phyloP scores from a whole-genome alignment of 2,113 vertebrate genomes.

The Mustelus asterias region DNA sequence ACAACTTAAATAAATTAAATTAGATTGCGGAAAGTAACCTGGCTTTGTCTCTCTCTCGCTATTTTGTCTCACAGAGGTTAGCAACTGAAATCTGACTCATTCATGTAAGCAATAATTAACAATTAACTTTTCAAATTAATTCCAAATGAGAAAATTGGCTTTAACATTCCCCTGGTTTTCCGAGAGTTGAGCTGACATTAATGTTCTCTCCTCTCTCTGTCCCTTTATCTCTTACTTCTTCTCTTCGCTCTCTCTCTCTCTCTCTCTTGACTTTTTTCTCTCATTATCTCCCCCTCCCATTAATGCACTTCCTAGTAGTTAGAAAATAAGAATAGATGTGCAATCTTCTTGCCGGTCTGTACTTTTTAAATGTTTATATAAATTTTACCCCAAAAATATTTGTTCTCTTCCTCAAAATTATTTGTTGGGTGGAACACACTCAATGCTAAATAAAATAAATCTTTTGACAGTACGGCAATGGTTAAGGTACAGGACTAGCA shows the following conservation, averaged over 20 bases:
- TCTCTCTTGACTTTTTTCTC: background rate
- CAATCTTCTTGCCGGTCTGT: background rate
- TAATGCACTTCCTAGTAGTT: background rate
- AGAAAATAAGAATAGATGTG: background rate
- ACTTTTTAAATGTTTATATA: background rate
- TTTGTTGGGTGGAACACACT: background rate
- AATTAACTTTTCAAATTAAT: constrained; percentile 21
- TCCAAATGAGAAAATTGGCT: background rate
- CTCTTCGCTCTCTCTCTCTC: no score
- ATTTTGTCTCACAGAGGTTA: background rate
- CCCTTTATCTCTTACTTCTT: background rate
- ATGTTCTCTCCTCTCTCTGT: background rate
- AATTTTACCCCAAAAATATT: background rate
- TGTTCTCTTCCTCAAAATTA: background rate
- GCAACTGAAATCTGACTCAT: background rate
- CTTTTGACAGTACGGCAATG: background rate
- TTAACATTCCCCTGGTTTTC: background rate
- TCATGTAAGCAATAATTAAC: constrained; percentile 20
- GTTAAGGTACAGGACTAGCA: background rate
- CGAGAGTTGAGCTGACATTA: background rate
- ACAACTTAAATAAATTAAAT: background rate
- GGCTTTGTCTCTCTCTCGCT: background rate
- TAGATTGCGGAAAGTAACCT: background rate
- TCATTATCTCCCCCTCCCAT: background rate
- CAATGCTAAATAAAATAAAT: background rate